Base-by-base conservation (phyloP, 2,888 invertebrate species). In the Pecten maximus region DNA sequence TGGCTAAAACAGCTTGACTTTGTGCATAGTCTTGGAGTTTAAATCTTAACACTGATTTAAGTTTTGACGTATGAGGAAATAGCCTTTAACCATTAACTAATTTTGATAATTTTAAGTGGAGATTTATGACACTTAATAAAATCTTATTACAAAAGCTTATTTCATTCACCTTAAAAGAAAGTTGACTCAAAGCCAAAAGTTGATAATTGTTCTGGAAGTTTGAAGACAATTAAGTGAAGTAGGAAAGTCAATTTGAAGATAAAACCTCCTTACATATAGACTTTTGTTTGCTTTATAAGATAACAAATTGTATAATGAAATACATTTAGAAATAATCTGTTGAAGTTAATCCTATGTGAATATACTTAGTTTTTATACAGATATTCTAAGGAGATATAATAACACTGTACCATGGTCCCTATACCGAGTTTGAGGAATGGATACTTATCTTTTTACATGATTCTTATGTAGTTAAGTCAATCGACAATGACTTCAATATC, bases 261-360 rank as follows among this genome's bases (percentile, higher is more conserved):
- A 74, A 74, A 74, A 35, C 74, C 35, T 74, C 15, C 35, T 74
- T 10, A 28, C 6, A 74, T 28, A 74, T 35, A 74, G 12, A 74
- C 74, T 74, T 6, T 35, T 74, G 74, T 74, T 74, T 74, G 74
- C 74, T 35, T 74, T n/a, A n/a, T n/a, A 74, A 74, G 74, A 74
- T 74, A 74, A 74, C 74, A 74, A 74, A 28, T 74, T 74, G 74
- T 74, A 74, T 35, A 74, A 74, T 74, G 16, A 74, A 74, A 74
- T 74, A 74, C 74, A 74, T 74, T 74, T 74, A 74, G 12, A 28
- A 74, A 15, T 74, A 74, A 74, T 74, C 74, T 28, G 28, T 74
- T 28, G 35, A 74, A 74, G 74, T 74, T 74, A 74, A 74, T 74
- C 74, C 8, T 74, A 74, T 23, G 35, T 74, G 74, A 74, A 74